These are phyloP conservation scores for Pygocentrus nattereri DNA, from an alignment of 2,797 vertebrate species.

Conservation along the genomic window DNA sequence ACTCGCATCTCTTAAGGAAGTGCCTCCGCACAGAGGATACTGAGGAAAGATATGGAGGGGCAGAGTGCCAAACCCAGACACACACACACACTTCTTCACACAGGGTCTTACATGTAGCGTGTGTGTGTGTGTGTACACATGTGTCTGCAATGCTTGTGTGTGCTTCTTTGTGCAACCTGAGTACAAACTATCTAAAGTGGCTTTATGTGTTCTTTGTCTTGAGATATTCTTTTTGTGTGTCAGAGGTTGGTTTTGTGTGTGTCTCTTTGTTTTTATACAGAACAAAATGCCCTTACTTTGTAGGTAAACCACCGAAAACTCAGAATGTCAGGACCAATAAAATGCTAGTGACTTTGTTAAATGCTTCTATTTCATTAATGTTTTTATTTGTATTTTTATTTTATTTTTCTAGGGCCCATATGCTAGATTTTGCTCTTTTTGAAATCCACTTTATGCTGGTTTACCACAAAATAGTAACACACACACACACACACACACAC, in stretches of 20 bases:
- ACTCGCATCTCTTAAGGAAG: constrained; percentile 49
- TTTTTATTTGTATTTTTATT: too few relatives aligned
- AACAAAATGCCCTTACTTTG: background rate
- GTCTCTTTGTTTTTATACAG: background rate
- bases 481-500: too few relatives aligned
- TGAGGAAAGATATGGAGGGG: constrained; percentile 42
- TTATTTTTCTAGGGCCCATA: too few relatives aligned
- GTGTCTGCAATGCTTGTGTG: background rate
- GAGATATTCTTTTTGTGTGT: background rate
- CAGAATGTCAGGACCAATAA: background rate
- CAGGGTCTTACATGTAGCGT: constrained; percentile 24
- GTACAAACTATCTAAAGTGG: constrained; percentile 20
- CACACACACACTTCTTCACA: constrained; percentile 44
- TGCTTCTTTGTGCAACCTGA: background rate
- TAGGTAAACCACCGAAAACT: background rate
- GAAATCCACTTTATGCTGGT: too few relatives aligned
- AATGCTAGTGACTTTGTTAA: too few relatives aligned
- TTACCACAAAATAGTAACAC: too few relatives aligned
- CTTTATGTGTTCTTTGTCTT: constrained; percentile 13
- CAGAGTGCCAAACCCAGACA: constrained; percentile 32
- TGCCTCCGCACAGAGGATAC: constrained; percentile 48
- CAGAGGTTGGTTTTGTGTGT: background rate
- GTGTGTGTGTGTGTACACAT: background rate
- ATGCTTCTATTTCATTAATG: too few relatives aligned
- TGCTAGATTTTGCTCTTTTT: too few relatives aligned